Percentiles rank a stretch among this genome's conserved stretches.
Evolutionary conservation across 2,113 vertebrate species (phyloP).

Genomic region (Mobula birostris): DNA sequence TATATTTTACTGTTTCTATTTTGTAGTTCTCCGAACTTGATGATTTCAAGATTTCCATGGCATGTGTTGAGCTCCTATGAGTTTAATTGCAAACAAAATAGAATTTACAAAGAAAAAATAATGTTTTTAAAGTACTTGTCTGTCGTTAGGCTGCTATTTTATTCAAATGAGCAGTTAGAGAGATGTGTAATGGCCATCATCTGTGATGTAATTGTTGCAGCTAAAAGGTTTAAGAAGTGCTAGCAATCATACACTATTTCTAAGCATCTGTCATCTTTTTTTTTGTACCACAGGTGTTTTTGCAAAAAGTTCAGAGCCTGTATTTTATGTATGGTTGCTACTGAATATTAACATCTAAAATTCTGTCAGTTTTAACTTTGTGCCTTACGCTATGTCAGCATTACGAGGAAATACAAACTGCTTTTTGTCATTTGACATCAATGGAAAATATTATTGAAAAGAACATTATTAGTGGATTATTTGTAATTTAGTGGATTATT

Average conservation of each 20-base stretch:
- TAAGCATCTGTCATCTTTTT: slow-evolving; percentile 30
- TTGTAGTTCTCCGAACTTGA: slow-evolving; percentile 1
- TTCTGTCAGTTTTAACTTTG: slow-evolving; percentile 23
- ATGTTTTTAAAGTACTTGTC: slow-evolving; percentile 36
- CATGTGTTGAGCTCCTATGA: background rate
- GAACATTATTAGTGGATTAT: background rate
- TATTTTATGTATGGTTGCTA: slow-evolving; percentile 8
- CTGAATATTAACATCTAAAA: background rate
- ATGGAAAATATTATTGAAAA: slow-evolving; percentile 20
- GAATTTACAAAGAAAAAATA: slow-evolving; percentile 28
- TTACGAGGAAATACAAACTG: background rate
- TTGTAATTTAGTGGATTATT: background rate
- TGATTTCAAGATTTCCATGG: background rate
- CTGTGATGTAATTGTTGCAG: slow-evolving; percentile 35
- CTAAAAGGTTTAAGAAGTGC: slow-evolving; percentile 33
- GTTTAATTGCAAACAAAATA: slow-evolving; percentile 33
- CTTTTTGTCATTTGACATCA: background rate
- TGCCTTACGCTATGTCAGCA: background rate
- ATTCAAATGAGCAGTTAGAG: slow-evolving; percentile 36
- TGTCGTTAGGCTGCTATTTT: slow-evolving; percentile 32
- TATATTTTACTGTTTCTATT: background rate
- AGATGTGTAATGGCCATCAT: slow-evolving; percentile 34
- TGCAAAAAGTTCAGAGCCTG: slow-evolving; percentile 23
- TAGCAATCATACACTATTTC: slow-evolving; percentile 30
- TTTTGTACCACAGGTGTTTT: slow-evolving; percentile 35